phyloP scores from a whole-genome alignment of 1,140 invertebrate genomes.

The Drosophila sproati region DNA sequence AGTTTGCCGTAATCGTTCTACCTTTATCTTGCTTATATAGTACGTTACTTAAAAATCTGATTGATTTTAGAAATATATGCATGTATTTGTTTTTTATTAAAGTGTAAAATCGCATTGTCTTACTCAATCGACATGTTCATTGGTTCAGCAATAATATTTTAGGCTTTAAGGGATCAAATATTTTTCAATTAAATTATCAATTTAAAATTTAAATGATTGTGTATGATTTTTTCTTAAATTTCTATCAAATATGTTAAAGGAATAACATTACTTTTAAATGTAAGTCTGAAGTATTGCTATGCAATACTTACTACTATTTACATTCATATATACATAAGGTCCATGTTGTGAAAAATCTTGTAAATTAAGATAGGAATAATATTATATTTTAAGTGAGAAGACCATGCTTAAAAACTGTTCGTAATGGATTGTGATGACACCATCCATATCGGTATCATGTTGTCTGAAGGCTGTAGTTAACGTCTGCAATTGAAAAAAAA shows the following conservation, averaged over 20 bases:
- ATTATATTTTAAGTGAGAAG: conserved; percentile 94
- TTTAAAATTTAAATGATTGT: no score
- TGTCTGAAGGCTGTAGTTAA: conserved; percentile 95
- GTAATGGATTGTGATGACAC: conserved; percentile 97
- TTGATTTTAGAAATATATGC: no score
- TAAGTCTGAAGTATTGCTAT: no score
- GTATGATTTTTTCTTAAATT: not conserved
- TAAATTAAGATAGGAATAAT: not conserved
- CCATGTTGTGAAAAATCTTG: not conserved
- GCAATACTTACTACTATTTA: conserved; percentile 22
- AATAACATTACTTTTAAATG: not conserved
- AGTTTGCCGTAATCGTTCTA: no score
- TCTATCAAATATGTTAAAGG: not conserved
- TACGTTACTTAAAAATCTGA: no score
- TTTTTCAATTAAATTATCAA: no score
- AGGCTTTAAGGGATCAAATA: no score
- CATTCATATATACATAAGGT: conserved; percentile 20
- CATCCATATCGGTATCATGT: conserved; percentile 97
- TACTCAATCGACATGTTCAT: no score
- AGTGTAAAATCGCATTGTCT: no score
- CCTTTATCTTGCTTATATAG: no score
- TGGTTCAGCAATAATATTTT: no score
- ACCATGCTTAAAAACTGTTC: conserved; percentile 99
- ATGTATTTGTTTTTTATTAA: no score
- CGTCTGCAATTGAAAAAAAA: conserved; percentile 87